phyloP scores from a whole-genome alignment of 2,888 invertebrate species.

The Agrenia bidenticulata region DNA sequence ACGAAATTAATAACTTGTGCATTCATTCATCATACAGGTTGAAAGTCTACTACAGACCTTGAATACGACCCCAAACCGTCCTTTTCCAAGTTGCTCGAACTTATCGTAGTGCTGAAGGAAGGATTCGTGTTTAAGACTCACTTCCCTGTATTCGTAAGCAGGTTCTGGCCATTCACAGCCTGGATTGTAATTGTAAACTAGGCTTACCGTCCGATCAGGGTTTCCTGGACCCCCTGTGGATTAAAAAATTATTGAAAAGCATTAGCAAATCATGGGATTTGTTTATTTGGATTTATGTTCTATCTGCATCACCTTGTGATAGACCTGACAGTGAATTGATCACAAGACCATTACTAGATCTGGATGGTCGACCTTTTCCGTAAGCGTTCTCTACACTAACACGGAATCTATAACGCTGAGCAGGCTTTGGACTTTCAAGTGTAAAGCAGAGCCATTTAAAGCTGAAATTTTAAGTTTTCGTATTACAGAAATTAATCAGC shows the following conservation, averaged over 20 bases:
- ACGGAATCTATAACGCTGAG: conserved; percentile 69
- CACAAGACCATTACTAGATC: conserved; percentile 7
- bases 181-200: not conserved
- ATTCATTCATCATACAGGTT: not conserved
- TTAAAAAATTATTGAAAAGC: too few species aligned
- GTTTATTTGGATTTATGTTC: too few species aligned
- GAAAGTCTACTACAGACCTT: conserved; percentile 56
- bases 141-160: conserved; percentile 32
- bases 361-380: conserved; percentile 66
- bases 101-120: conserved; percentile 56
- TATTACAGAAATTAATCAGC: not conserved
- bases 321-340: too few species aligned
- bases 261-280: too few species aligned
- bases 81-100: conserved; percentile 73
- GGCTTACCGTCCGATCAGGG: not conserved
- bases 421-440: conserved; percentile 59
- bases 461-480: conserved; percentile 13
- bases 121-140: conserved; percentile 28
- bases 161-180: not conserved
- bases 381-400: conserved; percentile 75
- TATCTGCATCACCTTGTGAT: too few species aligned
- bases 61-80: conserved; percentile 71
- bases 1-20: not conserved
- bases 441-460: conserved; percentile 43
- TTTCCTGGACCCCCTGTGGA: not conserved